Base-by-base conservation (phyloP, 2,797 vertebrate genomes). In the Lagodon rhomboides region DNA sequence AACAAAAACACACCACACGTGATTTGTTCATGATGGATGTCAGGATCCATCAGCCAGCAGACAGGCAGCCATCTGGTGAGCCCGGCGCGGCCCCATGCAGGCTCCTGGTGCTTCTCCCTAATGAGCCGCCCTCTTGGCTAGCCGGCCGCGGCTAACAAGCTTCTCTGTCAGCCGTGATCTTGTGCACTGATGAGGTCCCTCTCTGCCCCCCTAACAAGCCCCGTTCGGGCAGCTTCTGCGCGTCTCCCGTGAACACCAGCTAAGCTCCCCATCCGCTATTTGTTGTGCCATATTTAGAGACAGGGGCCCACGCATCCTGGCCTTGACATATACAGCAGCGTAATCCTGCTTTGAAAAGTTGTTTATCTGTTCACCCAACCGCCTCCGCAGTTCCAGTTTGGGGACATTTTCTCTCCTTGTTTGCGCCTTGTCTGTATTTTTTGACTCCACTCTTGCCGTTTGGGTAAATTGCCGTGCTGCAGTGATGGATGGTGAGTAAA, bases 121-220 rank as follows among this genome's bases (percentile, higher is more conserved):
- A 94, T 91, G 89, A 92, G 90, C 82, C 84, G 59, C 80, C 77
- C 85, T 85, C 77, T 83, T 86, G 89, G 85, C 89, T 73, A 77
- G 58, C 22, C 43, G 50, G 75, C 80, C 47, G 78, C 80, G 18
- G 86, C 71, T 92, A 92, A 93, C 91, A 91, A 91, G 92, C 88
- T 68, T 38, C 71, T 79, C 84, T 91, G 88, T 90, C 90, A 85
- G 78, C 73, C 72, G 59, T 89, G 87, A 91, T 92, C 89, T 86
- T 62, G 83, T 83, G 78, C 89, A 82, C 83, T 83, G 89, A 91
- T 84, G 89, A 92, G 67, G 80, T 83, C 76, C 77, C 75, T 77
- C 63, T 84, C 72, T 82, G 70, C 77, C 71, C 46, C 86, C 79
- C 84, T 92, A 92, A 91, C 91, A 89, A 93, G 88, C 67, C 34